These are phyloP conservation scores for Apaloderma vittatum DNA, from an alignment of 2,113 vertebrate genomes.

Conservation along the genomic window DNA sequence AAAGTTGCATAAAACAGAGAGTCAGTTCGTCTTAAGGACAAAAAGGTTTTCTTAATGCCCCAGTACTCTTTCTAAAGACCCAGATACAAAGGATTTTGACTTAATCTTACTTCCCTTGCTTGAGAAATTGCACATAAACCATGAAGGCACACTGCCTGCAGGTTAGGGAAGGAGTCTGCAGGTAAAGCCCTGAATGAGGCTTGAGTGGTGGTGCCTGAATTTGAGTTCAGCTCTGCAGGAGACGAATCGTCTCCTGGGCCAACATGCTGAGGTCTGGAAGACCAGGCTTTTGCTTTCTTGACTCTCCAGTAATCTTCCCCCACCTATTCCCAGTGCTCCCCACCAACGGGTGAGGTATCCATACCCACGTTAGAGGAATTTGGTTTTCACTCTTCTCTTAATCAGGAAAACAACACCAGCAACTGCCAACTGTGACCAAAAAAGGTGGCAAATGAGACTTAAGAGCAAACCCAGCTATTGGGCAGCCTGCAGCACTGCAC, in stretches of 20 bases:
- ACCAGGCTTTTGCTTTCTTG: background rate
- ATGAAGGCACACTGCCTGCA: rapidly evolving
- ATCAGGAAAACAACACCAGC: background rate
- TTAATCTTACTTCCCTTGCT: background rate
- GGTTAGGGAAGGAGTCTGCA: background rate
- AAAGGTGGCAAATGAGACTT: background rate
- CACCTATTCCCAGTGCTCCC: background rate
- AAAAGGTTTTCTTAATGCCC: background rate
- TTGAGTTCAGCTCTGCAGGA: background rate
- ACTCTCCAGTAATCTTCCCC: background rate
- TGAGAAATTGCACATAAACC: background rate
- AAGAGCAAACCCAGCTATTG: background rate
- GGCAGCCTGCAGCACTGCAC: background rate
- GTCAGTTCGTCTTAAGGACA: background rate
- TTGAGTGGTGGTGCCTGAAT: background rate
- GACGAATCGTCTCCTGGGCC: background rate
- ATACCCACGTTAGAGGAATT: background rate
- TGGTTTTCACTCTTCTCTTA: background rate
- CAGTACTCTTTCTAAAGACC: background rate
- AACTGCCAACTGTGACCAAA: background rate
- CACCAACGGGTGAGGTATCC: no score
- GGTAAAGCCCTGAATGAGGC: rapidly evolving
- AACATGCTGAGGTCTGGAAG: no score
- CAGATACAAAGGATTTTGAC: background rate
- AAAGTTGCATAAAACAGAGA: background rate